Evolutionary conservation across 2,113 vertebrate species (phyloP), one percentile per base, ranked within the genome.

Genomic region (Mirza zaza): DNA sequence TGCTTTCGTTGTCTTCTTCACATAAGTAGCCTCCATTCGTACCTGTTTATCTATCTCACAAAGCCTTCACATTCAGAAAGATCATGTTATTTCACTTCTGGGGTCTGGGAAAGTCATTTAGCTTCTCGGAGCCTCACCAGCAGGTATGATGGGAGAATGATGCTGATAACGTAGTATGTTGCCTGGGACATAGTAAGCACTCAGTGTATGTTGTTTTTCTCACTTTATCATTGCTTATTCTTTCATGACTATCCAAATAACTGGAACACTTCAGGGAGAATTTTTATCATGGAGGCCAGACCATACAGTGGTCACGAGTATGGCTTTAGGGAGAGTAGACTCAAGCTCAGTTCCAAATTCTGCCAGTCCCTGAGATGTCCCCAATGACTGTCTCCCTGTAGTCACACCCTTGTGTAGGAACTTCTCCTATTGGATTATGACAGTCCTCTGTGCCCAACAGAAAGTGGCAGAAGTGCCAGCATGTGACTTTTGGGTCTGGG

Each of bases 51-150:
- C 95, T 36, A 34, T 39, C 32, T 88, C 45, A 2, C 73, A 48
- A 9, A 65, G 65, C 0, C 29, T 23, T 75, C 32, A 36, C 5
- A 9, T 88, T 75, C 45, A 55, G 48, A 93, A 81, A 80, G 20
- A 90, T 75, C 6, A 21, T 61, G 75, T 57, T 45, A 76, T 85
- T 95, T 93, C 48, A 50, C 50, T 70, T 93, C 57, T 91, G 87
- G 80, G 42, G 87, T 61, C 48, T 85, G 70, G 6, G 70, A 1
- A 84, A 80, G 34, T 81, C 36, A 10, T 21, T 84, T 65, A 85
- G 80, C 18, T 57, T 77, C 52, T 45, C 59, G 18, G 50, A 81
- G 36, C 17, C 39, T 94, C 76, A 55, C 52, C 29, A 77, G 34
- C 65, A 83, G 3, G 27, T 80, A 25, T 68, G 71, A 65, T 59